Evolutionary conservation across 2,888 invertebrate species (phyloP).

Genomic region (Xestobium rufovillosum): DNA sequence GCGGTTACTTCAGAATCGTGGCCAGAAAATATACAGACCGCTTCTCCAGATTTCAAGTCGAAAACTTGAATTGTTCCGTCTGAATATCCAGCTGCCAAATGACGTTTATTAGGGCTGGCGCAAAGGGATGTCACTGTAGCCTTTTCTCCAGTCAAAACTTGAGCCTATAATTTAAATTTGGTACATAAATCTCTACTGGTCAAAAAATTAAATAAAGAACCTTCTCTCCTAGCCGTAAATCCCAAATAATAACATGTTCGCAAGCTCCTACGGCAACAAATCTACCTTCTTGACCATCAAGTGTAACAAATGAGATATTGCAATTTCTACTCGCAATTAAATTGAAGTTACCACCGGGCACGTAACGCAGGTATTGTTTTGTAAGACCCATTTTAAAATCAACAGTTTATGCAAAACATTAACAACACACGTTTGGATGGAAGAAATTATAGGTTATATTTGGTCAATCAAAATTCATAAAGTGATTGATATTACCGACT

Average conservation of each 20-base stretch:
- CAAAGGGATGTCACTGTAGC: slow-evolving; percentile 70
- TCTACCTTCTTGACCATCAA: slow-evolving; percentile 70
- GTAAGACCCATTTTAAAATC: slow-evolving; percentile 70
- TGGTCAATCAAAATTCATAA: no score
- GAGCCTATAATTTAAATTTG: slow-evolving; percentile 47
- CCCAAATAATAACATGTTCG: slow-evolving; percentile 92
- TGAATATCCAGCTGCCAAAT: slow-evolving; percentile 84
- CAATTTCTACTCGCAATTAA: slow-evolving; percentile 75
- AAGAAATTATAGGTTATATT: no score
- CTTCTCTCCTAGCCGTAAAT: slow-evolving; percentile 78
- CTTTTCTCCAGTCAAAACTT: slow-evolving; percentile 73
- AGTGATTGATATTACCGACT: no score
- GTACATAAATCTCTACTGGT: slow-evolving; percentile 6
- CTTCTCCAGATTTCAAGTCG: slow-evolving; percentile 65
- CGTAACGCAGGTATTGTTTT: slow-evolving; percentile 89
- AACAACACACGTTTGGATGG: no score
- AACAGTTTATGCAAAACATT: no score
- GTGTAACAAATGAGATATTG: slow-evolving; percentile 71
- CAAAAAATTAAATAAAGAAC: slow-evolving; percentile 39
- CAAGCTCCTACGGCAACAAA: slow-evolving; percentile 88
- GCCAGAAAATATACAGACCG: slow-evolving; percentile 68
- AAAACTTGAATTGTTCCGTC: slow-evolving; percentile 84
- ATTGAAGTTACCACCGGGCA: slow-evolving; percentile 77
- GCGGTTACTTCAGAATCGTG: slow-evolving; percentile 81
- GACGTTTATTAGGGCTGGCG: slow-evolving; percentile 66